Base-by-base conservation (phyloP, 2,888 invertebrate species). In the Pseudolycoriella hygida region DNA sequence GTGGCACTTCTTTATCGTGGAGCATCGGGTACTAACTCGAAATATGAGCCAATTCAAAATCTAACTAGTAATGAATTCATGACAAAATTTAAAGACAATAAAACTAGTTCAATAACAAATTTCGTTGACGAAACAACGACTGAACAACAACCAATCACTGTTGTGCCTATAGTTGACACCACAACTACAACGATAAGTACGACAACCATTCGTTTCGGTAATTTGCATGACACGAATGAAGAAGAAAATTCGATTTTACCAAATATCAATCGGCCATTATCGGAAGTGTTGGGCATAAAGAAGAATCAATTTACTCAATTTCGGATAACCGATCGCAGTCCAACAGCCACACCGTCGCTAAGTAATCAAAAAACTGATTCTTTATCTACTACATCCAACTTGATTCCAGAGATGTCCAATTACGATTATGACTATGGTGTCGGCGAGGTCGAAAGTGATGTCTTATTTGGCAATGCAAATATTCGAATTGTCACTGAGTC, bases 1-100 rank as follows among this genome's bases (percentile, higher is more conserved):
- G 66, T 67, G 56, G 67, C 67, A 49, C 58, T 67, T 55, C 60
- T 67, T 54, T 66, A 64, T 53, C 64, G 66, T 47, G 66, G 66
- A 52, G 64, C 62, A 54, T 64, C 65, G 49, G 63, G 63, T 55
- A 44, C 44, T 15, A 41, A 17, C 14, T 39, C 38, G 32, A 66
- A 66, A 54, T 64, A 66, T 53, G 66, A 66, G 54, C 65, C 64
- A 39, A 64, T 64, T 48, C 58, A 61, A 51, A 65, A 65, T 54
- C 53, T 64, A 41, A 64, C 64, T 44, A 42, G 40, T 40, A 38
- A 39, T 14, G 25, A 25, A 25, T 41, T 41, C 14, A 19, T 3
- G n/a, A 39, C 39, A 19, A 19, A 19, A 34, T 25, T 31, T 17
- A 6, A 17, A 11, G 31, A 45, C 20, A 41, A 40, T 41, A 30